Evolutionary conservation across 2,113 vertebrate genomes (phyloP), one percentile per base, ranked within the genome.

Genomic region (Cairina moschata): DNA sequence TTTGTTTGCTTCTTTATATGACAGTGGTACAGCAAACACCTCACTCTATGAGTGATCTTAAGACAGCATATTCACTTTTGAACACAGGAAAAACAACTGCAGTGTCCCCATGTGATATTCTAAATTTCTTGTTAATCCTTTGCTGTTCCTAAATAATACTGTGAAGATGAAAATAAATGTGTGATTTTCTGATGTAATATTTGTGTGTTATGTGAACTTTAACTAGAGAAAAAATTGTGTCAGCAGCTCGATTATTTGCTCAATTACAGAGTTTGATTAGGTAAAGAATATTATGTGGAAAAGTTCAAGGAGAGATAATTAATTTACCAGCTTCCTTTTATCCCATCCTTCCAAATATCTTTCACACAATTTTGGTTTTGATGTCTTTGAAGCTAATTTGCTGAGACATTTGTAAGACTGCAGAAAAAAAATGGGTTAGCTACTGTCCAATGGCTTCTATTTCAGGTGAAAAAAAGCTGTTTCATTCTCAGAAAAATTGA

Each of bases 261-360:
- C 83, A 88, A 59, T 88, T 88, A 83, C 36, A 67, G 71, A 94
- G 32, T 67, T 86, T 81, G 50, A 90, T 80, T 71, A 74, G 31
- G 20, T 40, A 93, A 96, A 92, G 92, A 89, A 91, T 32, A 76
- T 8, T 81, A 86, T 9, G 46, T 25, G 23, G 25, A 83, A 80
- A 91, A 93, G 87, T 95, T 94, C 94, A 96, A 91, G 91, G 79
- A 71, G 50, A 86, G 78, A 93, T 93, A 93, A 90, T 95, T 95
- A 96, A 94, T 91, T 94, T 95, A 77, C 21, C 59, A 90, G n/a
- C 29, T 87, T 85, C 50, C 59, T 95, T 93, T 95, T 77, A 94
- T 87, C 74, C 48, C 18, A 44, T 68, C 54, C 62, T 62, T 75
- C 78, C 34, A 91, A 83, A 93, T 76, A 68, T 29, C 21, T 62